Percentiles rank a stretch among this genome's conserved stretches.
Conservation (phyloP, 2,797 vertebrate species). For the Pristis pectinata region DNA sequence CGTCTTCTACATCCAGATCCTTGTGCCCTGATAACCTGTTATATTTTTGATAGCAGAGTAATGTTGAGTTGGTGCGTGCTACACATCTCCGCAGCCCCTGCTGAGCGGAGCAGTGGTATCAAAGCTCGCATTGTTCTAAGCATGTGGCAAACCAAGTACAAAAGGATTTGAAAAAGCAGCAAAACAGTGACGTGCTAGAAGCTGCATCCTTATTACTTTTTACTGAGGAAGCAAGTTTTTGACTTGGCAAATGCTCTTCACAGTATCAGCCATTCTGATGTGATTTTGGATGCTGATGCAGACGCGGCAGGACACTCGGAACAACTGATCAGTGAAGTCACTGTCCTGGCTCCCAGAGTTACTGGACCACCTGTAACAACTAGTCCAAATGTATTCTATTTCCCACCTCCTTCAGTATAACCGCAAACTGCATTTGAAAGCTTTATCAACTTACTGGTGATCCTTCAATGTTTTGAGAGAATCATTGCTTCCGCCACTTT, state of each 20-base stretch:
- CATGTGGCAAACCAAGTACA: conserved; percentile 47
- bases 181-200: conserved; percentile 28
- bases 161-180: conserved; percentile 27
- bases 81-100: conserved; percentile 48
- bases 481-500: neutral
- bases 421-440: neutral
- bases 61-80: conserved; percentile 49
- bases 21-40: neutral
- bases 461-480: neutral
- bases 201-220: conserved; percentile 24
- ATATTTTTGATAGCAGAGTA: conserved; percentile 16
- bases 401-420: neutral
- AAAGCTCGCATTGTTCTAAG: conserved; percentile 56
- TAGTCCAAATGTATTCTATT: neutral
- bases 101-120: conserved; percentile 53
- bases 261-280: neutral
- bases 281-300: neutral
- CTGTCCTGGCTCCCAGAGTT: neutral
- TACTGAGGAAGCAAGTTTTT: conserved; percentile 32
- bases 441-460: neutral
- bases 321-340: neutral
- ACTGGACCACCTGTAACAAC: conserved; percentile 38
- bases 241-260: conserved; percentile 17
- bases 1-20: neutral
- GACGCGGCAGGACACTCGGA: neutral